These are phyloP conservation scores for Brachycybe producta DNA, from an alignment of 2,888 invertebrate genomes.

Conservation along the genomic window DNA sequence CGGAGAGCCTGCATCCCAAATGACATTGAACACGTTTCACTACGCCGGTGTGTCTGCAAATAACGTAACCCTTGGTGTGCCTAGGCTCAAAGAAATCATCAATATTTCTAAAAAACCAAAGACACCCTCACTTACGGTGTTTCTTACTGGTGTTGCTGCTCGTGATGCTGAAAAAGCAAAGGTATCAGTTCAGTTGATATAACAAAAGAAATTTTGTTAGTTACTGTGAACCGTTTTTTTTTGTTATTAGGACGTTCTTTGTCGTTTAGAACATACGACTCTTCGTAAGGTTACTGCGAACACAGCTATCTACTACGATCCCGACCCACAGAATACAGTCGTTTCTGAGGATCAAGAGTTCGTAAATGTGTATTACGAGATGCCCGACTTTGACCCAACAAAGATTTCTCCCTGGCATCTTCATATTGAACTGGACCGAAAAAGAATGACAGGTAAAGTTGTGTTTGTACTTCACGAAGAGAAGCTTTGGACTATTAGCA, in stretches of 20 bases:
- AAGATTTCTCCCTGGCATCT: slow-evolving; percentile 96
- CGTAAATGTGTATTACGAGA: slow-evolving; percentile 99
- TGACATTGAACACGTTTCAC: slow-evolving; percentile 99
- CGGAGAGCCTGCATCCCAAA: slow-evolving; percentile 98
- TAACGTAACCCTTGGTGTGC: slow-evolving; percentile 99
- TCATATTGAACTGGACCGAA: slow-evolving; percentile 94
- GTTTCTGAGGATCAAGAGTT: slow-evolving; percentile 99
- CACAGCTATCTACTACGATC: slow-evolving; percentile 95
- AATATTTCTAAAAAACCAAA: slow-evolving; percentile 99
- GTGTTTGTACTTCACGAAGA: background rate
- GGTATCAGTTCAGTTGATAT: slow-evolving; percentile 26
- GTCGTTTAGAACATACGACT: slow-evolving; percentile 95
- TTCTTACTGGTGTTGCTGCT: slow-evolving; percentile 91
- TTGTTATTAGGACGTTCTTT: slow-evolving; percentile 80
- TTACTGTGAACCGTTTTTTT: too few relatives aligned
- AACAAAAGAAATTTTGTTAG: background rate
- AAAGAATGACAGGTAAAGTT: slow-evolving; percentile 67
- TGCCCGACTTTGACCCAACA: slow-evolving; percentile 98
- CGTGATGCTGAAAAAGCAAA: slow-evolving; percentile 99
- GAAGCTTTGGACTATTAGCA: background rate
- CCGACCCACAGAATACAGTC: slow-evolving; percentile 95
- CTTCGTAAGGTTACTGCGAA: slow-evolving; percentile 91
- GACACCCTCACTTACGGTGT: slow-evolving; percentile 96
- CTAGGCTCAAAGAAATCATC: slow-evolving; percentile 81
- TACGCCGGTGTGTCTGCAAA: slow-evolving; percentile 99